Evolutionary conservation across 2,888 invertebrate genomes (phyloP), one percentile per base, ranked within the genome.

Genomic region (Limenitis camilla): DNA sequence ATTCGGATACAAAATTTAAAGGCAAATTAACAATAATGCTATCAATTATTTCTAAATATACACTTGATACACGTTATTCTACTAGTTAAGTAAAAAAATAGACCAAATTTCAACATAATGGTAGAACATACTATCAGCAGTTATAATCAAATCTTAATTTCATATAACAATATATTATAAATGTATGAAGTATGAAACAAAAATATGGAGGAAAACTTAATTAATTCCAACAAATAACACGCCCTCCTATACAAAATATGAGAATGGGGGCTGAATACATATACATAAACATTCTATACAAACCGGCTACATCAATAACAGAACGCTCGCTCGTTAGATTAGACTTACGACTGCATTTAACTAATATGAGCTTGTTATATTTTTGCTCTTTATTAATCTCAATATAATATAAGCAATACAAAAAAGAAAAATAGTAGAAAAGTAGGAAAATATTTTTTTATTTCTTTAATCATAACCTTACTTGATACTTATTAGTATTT

Each of bases 251-350:
- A 70, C 67, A 68, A 73, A 69, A 72, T 69, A 72, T 63, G 69
- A 67, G 67, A 65, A 66, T 57, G 63, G 60, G 59, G 62, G 62
- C 56, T 55, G 60, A 53, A 51, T 51, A 44, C 50, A 55, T 58
- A 58, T 57, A 59, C 57, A 63, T 55, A 61, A 57, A 60, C 59
- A 60, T 55, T 48, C 50, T 58, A 59, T 55, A 52, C 53, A 74
- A 76, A 78, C 72, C 76, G 72, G 72, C 72, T 70, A 74, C 76
- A 74, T 76, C 77, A 76, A 80, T 79, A 79, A 70, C 63, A 69
- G 45, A 65, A 67, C 67, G 70, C 42, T 54, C 66, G 67, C 71
- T 75, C 74, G 71, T 74, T 76, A 77, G 75, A 79, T 76, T 72
- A 72, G 71, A 74, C 69, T 72, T 71, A 67, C 70, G 72, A 78